Percentiles rank a stretch among this genome's conserved stretches.
Conservation (phyloP, 2,797 vertebrate species). For the Geotrypetes seraphini region DNA sequence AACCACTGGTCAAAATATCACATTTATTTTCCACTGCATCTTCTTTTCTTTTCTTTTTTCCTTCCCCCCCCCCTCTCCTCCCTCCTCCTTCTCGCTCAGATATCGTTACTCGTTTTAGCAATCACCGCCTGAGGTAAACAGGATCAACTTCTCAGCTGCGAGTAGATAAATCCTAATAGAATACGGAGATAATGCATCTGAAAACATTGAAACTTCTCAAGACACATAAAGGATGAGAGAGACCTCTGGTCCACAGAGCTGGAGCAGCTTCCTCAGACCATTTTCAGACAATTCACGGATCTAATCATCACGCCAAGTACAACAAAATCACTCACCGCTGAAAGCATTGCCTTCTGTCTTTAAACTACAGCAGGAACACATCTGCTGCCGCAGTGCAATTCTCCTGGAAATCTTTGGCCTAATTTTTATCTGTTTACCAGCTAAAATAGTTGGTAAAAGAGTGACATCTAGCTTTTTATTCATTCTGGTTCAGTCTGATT, state of each 20-base stretch:
- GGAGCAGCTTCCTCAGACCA: not conserved
- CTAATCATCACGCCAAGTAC: slow-evolving; percentile 7
- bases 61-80: not conserved
- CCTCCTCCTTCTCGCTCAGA: slow-evolving; percentile 4
- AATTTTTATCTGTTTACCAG: not conserved
- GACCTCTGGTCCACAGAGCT: slow-evolving; percentile 5
- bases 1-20: slow-evolving; percentile 15
- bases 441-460: slow-evolving; percentile 10
- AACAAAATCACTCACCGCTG: slow-evolving; percentile 1
- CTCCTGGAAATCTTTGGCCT: not conserved
- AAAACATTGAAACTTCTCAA: slow-evolving; percentile 1
- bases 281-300: slow-evolving; percentile 17
- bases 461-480: slow-evolving; percentile 14
- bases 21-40: slow-evolving; percentile 14
- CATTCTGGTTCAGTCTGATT: too few relatives aligned
- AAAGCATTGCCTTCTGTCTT: not conserved
- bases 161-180: slow-evolving; percentile 10
- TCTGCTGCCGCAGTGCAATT: not conserved
- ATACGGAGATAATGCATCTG: slow-evolving; percentile 2
- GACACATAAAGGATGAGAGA: not conserved
- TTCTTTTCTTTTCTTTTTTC: slow-evolving; percentile 2
- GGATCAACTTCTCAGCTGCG: slow-evolving; percentile 1
- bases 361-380: not conserved
- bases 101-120: slow-evolving; percentile 6
- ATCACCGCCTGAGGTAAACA: slow-evolving; percentile 21